These are phyloP conservation scores for Rhadinocentrus ornatus DNA, from an alignment of 2,797 vertebrate genomes.

Conservation along the genomic window DNA sequence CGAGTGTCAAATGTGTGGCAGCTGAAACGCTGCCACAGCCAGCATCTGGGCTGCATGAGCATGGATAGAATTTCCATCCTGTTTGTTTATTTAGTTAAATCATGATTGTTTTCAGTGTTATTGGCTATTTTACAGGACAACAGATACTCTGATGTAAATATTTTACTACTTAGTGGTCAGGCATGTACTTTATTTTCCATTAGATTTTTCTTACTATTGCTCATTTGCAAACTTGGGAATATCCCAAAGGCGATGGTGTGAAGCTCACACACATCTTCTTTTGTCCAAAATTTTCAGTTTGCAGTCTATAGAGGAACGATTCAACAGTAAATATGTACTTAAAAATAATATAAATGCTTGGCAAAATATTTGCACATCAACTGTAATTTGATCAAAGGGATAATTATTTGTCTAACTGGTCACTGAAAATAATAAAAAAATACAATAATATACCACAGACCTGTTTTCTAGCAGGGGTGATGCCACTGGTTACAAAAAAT, in stretches of 20 bases:
- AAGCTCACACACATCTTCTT: background rate
- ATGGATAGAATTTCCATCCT: constrained; percentile 5
- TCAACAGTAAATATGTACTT: background rate
- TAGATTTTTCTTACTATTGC: background rate
- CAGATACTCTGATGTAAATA: background rate
- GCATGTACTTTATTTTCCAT: background rate
- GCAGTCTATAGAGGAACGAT: no score
- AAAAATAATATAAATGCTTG: background rate
- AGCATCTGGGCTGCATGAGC: constrained; percentile 23
- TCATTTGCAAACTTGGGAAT: background rate
- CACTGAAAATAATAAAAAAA: background rate
- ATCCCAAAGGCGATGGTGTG: background rate
- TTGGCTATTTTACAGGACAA: constrained; percentile 5
- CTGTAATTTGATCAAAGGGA: background rate
- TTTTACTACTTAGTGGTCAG: background rate
- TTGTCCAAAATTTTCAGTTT: background rate
- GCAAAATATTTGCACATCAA: background rate
- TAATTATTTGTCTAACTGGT: background rate
- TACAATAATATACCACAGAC: background rate
- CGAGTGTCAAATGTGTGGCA: constrained; percentile 24
- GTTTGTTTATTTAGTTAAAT: constrained; percentile 25
- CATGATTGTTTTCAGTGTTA: background rate
- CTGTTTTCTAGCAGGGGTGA: background rate
- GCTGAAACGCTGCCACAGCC: constrained; percentile 33
- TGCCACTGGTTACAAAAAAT: background rate